Base-by-base conservation (phyloP, 1,140 invertebrate species). In the Trichonephila inaurata region DNA sequence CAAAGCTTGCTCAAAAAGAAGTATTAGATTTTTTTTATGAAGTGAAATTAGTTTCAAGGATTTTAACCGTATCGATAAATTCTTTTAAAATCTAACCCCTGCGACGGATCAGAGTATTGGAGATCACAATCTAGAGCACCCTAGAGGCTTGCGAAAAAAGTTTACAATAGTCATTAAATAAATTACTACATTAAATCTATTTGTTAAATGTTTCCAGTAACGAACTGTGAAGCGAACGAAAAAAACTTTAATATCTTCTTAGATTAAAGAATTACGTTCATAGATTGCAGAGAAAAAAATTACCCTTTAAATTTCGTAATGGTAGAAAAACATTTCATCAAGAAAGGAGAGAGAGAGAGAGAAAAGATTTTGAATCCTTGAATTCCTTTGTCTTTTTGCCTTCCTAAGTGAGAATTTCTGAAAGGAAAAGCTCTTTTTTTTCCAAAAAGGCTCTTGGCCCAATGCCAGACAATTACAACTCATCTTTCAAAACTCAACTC, bases 401-500 rank as follows among this genome's bases (percentile, higher is more conserved):
- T 64, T 92, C 90, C 33, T 85, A 85, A 91, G 90, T 69, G 90
- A 51, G 90, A 92, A 83, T 92, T 64, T 85, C 81, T 44, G 19
- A 92, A 66, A 92, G 60, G 61, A 91, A 85, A 92, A 60, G n/a
- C 40, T n/a, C 18, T 18, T 72, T 85, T 91, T 85, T 92, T 66
- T n/a, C 62, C 64, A 60, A 33, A 92, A 92, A 85, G 82, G 90
- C 44, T 85, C 62, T 58, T 92, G 90, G 90, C 90, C 62, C 81
- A 81, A 66, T 51, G 90, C 82, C 90, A 92, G 90, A 85, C 81
- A 92, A 92, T 92, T 92, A 92, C 90, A 92, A 92, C 90, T 85
- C 90, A 92, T 92, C 90, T 92, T 92, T 85, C 90, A 85, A 85
- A 92, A 92, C 77, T 92, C 90, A 92, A 85, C 90, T 85, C 77